Base-by-base conservation (phyloP, 2,888 invertebrate genomes). In the Noctua pronuba region DNA sequence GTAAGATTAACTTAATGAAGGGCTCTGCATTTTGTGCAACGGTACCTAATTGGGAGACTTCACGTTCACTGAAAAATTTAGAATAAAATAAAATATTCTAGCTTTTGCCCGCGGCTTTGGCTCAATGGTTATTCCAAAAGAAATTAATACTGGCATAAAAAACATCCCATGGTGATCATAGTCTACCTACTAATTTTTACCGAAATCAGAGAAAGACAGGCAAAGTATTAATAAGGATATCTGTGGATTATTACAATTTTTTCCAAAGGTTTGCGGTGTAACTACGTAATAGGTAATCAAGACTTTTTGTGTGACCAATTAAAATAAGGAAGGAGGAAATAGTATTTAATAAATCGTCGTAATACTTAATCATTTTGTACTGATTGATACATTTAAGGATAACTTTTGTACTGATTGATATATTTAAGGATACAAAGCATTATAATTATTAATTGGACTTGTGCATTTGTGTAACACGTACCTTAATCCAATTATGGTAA, bases 271-370 rank as follows among this genome's bases (percentile, higher is more conserved):
- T 18, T 44, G 28, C 0, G 11, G 10, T 62, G 11, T n/a, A 38
- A 38, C 31, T 49, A 64, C 24, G 24, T 38, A 78, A 6, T 46
- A 21, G 1, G 6, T 10, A 80, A 69, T 58, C 79, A 65, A 68
- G 79, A 52, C 69, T 69, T 83, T 80, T 58, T 65, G 10, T 79
- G 21, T 49, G 18, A 44, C 35, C 69, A 35, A 64, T 44, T 28
- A 24, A 66, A 49, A 84, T 79, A 58, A 83, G 80, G 80, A 80
- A 78, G 24, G 69, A 65, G 49, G 55, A 79, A 64, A 65, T 10
- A 38, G 28, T 58, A 58, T 58, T 58, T 3, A 35, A 41, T 83
- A 52, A 38, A 83, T 38, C 13, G 35, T 11, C 13, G 24, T n/a
- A 13, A 16, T 11, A n/a, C n/a, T 16, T n/a, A 38, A 65, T n/a